Base-by-base conservation (phyloP, 2,797 vertebrate species). In the Helostoma temminkii region DNA sequence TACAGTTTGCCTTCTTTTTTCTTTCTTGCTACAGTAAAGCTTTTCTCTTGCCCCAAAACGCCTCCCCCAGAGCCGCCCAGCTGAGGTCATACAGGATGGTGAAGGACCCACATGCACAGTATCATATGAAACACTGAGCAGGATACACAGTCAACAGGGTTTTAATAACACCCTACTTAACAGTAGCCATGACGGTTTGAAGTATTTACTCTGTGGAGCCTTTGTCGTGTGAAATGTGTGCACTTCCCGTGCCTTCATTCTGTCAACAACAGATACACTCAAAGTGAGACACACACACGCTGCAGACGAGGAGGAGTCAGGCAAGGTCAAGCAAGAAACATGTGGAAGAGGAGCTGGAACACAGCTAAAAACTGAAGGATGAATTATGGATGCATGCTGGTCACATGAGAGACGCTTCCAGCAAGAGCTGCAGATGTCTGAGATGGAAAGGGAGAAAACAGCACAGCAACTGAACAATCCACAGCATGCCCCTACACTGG, bases 351-450 rank as follows among this genome's bases (percentile, higher is more conserved):
- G 61, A 76, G 64, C 66, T 67, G 80, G 59, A 68, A 64, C 21
- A 12, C 56, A 55, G 62, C 3, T 28, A 78, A 78, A 84, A 84
- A 65, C 54, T 71, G 52, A 56, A 22, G 58, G 73, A 90, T 90
- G 81, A 92, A 90, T 90, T 89, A 86, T 90, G 67, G 74, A 93
- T 86, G 80, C 42, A 50, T 50, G 81, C 55, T 46, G 80, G 80
- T 78, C 73, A 84, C 84, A 85, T 21, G 70, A 80, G 71, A 80
- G 50, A 80, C 4, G 15, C 55, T 24, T 74, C 71, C 64, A 64
- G 82, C 24, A 19, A 66, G 56, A 76, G 72, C 71, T 85, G 78
- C 85, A 89, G 82, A 89, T 87, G 83, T 87, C 70, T 57, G 56
- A 78, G 63, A 67, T 24, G 25, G 56, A 71, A 60, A 64, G 46